phyloP scores from a whole-genome alignment of 2,113 vertebrate species.

The Naja naja region DNA sequence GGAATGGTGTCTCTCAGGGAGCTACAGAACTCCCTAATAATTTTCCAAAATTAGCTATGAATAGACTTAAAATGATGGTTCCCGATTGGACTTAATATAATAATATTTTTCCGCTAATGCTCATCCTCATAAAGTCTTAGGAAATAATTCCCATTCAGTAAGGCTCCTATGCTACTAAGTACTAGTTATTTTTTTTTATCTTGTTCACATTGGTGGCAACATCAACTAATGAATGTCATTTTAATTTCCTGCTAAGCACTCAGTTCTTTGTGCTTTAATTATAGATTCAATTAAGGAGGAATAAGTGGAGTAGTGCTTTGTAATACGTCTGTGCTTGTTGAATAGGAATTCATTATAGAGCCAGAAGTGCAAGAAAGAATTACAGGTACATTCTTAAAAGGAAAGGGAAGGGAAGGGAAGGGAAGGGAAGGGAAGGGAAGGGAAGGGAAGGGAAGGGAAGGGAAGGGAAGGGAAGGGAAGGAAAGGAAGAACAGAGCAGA shows the following conservation, averaged over 20 bases:
- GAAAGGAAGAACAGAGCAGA: not conserved
- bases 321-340: not conserved
- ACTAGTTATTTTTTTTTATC: not conserved
- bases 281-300: not conserved
- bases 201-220: not conserved
- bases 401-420: not conserved
- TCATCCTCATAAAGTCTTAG: not conserved
- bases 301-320: not conserved
- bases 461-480: not conserved
- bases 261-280: not conserved
- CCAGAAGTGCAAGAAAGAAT: not conserved
- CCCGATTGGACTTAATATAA: not conserved
- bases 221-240: not conserved
- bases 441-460: not conserved
- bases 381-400: not conserved
- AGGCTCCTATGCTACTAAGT: not conserved
- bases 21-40: not conserved
- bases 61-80: not conserved
- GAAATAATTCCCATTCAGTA: not conserved
- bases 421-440: too few relatives aligned
- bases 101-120: not conserved
- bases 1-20: not conserved
- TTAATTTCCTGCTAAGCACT: not conserved
- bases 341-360: not conserved
- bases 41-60: not conserved